Percentiles rank a stretch among this genome's conserved stretches.
Conservation (phyloP, 2,797 vertebrate genomes). For the Lutjanus argentimaculatus region DNA sequence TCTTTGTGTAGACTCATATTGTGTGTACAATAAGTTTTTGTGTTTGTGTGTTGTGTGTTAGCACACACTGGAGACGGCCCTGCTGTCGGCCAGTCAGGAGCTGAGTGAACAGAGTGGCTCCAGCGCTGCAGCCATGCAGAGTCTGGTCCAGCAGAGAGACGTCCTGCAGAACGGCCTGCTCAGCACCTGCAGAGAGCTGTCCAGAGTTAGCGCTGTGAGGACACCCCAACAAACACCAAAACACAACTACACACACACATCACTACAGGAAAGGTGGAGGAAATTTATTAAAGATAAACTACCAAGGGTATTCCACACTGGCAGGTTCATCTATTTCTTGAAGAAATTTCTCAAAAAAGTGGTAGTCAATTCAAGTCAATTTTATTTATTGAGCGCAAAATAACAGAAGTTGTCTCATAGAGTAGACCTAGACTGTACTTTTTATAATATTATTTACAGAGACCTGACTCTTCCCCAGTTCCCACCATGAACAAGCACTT, state of each 20-base stretch:
- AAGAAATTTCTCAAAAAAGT: no score
- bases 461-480: no score
- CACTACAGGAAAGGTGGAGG: background rate
- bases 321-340: no score
- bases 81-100: conserved; percentile 97
- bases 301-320: no score
- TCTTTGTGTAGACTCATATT: background rate
- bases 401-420: no score
- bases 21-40: background rate
- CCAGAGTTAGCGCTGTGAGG: conserved; percentile 91
- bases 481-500: no score
- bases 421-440: no score
- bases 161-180: conserved; percentile 95
- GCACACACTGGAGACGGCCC: conserved; percentile 97
- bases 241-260: background rate
- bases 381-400: no score
- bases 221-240: background rate
- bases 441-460: no score
- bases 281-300: no score
- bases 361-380: no score
- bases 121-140: conserved; percentile 87
- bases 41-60: conserved; percentile 63
- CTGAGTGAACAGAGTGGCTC: conserved; percentile 91
- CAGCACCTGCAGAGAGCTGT: conserved; percentile 95
- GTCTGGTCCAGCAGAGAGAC: conserved; percentile 93